These are phyloP conservation scores for Dysdera silvatica DNA, from an alignment of 1,140 invertebrate genomes.

Conservation along the genomic window DNA sequence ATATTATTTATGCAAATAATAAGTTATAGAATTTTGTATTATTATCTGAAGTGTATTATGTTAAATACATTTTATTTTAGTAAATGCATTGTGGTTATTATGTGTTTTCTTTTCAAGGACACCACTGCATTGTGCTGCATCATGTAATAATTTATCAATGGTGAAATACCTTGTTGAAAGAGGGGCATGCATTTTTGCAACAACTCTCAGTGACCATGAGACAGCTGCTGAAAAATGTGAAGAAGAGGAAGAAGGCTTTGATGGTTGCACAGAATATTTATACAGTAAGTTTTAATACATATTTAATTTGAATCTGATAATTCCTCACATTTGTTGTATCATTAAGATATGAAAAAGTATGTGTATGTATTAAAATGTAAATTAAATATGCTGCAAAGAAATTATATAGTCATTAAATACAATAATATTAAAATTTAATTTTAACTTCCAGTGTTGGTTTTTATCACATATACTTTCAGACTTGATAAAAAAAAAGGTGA, in stretches of 20 bases:
- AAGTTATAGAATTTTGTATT: no score
- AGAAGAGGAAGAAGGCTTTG: slow-evolving; percentile 96
- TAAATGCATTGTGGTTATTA: no score
- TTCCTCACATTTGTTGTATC: no score
- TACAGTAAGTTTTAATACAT: slow-evolving; percentile 63
- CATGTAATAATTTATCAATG: slow-evolving; percentile 98
- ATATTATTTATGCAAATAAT: no score
- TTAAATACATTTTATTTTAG: no score
- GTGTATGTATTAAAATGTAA: no score
- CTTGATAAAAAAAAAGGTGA: no score
- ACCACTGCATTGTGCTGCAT: slow-evolving; percentile 96
- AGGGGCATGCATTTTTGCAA: slow-evolving; percentile 96
- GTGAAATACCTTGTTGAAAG: slow-evolving; percentile 95
- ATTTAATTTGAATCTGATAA: background rate
- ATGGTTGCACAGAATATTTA: slow-evolving; percentile 94
- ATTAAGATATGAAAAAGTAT: no score
- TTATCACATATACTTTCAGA: no score
- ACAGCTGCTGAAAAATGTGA: slow-evolving; percentile 98
- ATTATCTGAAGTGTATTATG: no score
- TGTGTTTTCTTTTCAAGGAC: slow-evolving; percentile 56
- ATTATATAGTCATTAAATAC: background rate
- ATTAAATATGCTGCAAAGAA: background rate
- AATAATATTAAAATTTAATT: background rate
- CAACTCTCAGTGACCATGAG: slow-evolving; percentile 93
- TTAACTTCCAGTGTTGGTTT: no score